phyloP scores from a whole-genome alignment of 2,888 invertebrate genomes.

The Blastobasis lacticolella region DNA sequence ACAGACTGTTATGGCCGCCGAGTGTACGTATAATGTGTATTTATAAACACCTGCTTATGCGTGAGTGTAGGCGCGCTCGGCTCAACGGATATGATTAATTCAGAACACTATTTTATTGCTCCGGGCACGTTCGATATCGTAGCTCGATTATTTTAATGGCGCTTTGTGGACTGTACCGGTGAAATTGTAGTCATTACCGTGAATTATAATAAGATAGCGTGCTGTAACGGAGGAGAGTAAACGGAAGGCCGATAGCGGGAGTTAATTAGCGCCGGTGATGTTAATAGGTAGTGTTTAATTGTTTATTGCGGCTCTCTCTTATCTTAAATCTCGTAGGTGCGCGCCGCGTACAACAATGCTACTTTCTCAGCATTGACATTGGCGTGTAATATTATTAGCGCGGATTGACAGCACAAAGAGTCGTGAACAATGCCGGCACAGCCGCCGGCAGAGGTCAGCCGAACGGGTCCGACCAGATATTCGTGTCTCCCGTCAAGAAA shows the following conservation, averaged over 20 bases:
- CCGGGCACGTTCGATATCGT: constrained; percentile 33
- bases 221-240: constrained; percentile 10
- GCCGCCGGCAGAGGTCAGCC: constrained; percentile 43
- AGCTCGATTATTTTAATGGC: neutral
- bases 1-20: constrained; percentile 44
- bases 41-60: constrained; percentile 52
- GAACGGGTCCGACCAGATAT: constrained; percentile 41
- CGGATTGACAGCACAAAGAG: constrained; percentile 39
- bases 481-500: constrained; percentile 47
- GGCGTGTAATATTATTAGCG: constrained; percentile 30
- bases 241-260: too few relatives aligned
- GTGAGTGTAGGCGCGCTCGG: constrained; percentile 31
- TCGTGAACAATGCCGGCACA: constrained; percentile 39
- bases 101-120: constrained; percentile 43
- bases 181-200: constrained; percentile 1
- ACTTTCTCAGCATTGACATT: constrained; percentile 41
- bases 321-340: too few relatives aligned
- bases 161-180: constrained; percentile 1
- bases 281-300: too few relatives aligned
- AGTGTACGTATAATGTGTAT: constrained; percentile 44
- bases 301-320: too few relatives aligned
- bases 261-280: too few relatives aligned
- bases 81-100: constrained; percentile 51
- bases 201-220: constrained; percentile 5
- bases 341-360: neutral